Percentiles rank a stretch among this genome's conserved stretches.
phyloP scores from a whole-genome alignment of 1,140 invertebrate genomes.

The Pomacea maculata region DNA sequence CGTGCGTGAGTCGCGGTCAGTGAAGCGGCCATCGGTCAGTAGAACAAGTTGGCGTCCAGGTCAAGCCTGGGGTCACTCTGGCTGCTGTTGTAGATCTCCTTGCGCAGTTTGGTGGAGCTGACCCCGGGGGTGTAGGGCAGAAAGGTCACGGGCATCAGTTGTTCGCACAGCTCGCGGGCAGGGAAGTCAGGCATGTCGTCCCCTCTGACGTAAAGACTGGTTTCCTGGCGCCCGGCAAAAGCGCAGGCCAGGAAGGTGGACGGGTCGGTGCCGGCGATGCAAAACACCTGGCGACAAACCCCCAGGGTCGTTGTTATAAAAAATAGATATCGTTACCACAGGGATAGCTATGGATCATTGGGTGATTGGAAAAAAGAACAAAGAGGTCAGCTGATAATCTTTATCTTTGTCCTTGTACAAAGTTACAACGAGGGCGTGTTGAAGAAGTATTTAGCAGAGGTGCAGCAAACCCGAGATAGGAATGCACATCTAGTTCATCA shows the following conservation, averaged over 20 bases:
- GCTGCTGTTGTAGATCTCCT: conserved; percentile 43
- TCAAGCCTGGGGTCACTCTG: conserved; percentile 18
- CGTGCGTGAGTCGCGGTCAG: neutral
- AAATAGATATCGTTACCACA: too few relatives aligned
- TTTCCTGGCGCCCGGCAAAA: conserved; percentile 37
- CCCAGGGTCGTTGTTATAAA: too few relatives aligned
- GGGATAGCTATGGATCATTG: too few relatives aligned
- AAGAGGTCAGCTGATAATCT: too few relatives aligned
- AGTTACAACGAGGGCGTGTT: too few relatives aligned
- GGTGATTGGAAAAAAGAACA: too few relatives aligned
- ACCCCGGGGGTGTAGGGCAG: conserved; percentile 60
- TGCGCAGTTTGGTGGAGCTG: conserved; percentile 52
- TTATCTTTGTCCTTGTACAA: too few relatives aligned
- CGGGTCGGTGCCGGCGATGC: conserved; percentile 57
- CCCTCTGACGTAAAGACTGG: conserved; percentile 56
- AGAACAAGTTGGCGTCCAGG: conserved; percentile 20
- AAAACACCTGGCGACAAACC: conserved; percentile 50
- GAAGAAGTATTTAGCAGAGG: too few relatives aligned
- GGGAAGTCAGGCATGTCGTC: conserved; percentile 62
- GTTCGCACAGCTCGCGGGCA: conserved; percentile 51
- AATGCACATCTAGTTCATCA: too few relatives aligned
- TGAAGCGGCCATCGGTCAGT: neutral
- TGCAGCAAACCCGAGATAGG: too few relatives aligned
- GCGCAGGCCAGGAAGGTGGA: conserved; percentile 55
- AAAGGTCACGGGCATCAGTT: conserved; percentile 56